These are phyloP conservation scores for Rhopalosiphum maidis DNA, from an alignment of 1,140 invertebrate genomes.

Conservation along the genomic window DNA sequence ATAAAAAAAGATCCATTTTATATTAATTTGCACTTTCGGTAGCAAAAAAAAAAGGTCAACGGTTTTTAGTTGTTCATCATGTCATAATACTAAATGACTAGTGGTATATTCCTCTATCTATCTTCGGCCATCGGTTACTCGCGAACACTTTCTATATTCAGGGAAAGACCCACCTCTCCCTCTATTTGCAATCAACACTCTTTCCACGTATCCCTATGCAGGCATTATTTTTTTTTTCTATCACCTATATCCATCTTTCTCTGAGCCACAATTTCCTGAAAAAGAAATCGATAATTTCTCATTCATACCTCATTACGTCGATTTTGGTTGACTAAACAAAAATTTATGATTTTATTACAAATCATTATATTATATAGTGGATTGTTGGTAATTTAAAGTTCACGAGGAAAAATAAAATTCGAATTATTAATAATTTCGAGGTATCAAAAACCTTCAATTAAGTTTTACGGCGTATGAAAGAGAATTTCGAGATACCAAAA, in stretches of 20 bases:
- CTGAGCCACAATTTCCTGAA: neutral
- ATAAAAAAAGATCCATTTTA: neutral
- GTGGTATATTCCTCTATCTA: neutral
- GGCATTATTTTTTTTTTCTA: neutral
- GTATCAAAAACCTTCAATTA: too few relatives aligned
- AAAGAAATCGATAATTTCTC: neutral
- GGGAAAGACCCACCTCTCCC: neutral
- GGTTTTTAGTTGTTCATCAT: neutral
- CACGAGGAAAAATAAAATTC: neutral
- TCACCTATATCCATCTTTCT: neutral
- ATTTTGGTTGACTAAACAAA: neutral
- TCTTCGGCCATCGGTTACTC: neutral
- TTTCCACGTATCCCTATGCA: neutral
- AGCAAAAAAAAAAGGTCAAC: neutral
- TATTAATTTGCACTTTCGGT: neutral
- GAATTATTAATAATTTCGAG: neutral
- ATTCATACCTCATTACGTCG: neutral
- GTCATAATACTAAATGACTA: neutral
- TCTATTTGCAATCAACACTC: neutral
- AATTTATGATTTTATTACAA: neutral
- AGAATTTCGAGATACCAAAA: neutral
- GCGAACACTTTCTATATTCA: neutral
- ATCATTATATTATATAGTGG: neutral
- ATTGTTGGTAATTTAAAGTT: neutral
- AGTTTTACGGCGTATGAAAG: neutral